Evolutionary conservation across 1,140 invertebrate genomes (phyloP).

Genomic region (Drosophila malerkotliana): DNA sequence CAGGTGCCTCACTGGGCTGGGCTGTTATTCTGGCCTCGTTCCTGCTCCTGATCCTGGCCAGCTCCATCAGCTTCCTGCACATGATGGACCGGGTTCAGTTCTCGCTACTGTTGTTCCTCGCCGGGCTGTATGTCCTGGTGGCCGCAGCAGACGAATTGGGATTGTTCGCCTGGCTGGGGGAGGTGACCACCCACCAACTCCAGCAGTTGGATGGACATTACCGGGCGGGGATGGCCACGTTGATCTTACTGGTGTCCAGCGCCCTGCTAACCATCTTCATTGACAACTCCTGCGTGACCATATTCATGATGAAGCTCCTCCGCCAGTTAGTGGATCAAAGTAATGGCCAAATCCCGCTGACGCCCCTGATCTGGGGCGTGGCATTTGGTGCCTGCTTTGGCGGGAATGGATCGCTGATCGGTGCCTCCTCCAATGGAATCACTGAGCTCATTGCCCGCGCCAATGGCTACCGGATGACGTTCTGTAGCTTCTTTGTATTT

Average conservation of each 20-base stretch:
- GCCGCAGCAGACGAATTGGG: conserved; percentile 88
- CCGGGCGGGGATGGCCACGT: conserved; percentile 87
- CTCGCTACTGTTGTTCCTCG: conserved; percentile 91
- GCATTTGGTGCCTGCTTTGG: conserved; percentile 91
- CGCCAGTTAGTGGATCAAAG: conserved; percentile 86
- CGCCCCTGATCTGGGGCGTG: conserved; percentile 89
- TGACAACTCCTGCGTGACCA: conserved; percentile 91
- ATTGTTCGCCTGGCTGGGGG: conserved; percentile 88
- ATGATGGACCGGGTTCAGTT: conserved; percentile 90
- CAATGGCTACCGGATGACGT: conserved; percentile 90
- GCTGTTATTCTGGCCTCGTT: conserved; percentile 89
- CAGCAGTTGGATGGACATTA: conserved; percentile 85
- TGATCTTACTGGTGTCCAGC: conserved; percentile 89
- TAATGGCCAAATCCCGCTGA: conserved; percentile 85
- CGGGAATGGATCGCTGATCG: conserved; percentile 91
- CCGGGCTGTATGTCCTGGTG: conserved; percentile 90
- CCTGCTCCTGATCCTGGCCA: conserved; percentile 87
- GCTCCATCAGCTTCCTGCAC: conserved; percentile 86
- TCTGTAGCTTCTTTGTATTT: conserved; percentile 85
- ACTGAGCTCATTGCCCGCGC: conserved; percentile 91
- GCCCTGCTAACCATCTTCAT: conserved; percentile 90
- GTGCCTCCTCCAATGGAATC: conserved; percentile 91
- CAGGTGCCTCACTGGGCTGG: conserved; percentile 88
- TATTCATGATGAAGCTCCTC: conserved; percentile 91
- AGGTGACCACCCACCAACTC: conserved; percentile 84